Conservation (phyloP, 1,140 invertebrate genomes). For the Oryzaephilus surinamensis region DNA sequence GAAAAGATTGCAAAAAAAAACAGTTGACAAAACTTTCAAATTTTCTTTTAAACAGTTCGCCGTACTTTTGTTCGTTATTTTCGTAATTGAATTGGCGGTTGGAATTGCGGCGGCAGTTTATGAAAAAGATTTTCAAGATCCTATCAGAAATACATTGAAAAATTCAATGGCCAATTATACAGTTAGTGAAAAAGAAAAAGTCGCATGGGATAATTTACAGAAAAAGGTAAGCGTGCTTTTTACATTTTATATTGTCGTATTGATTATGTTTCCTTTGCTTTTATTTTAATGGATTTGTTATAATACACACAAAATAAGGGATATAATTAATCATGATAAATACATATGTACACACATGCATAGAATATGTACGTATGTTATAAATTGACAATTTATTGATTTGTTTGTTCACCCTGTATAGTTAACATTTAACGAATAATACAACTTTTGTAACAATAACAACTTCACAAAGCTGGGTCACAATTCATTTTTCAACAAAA, state of each 20-base stretch:
- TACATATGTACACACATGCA: too few relatives aligned
- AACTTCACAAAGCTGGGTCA: too few relatives aligned
- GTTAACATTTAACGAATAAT: too few relatives aligned
- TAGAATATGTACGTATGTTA: too few relatives aligned
- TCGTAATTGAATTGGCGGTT: slow-evolving; percentile 61
- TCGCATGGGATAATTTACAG: slow-evolving; percentile 52
- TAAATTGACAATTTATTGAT: too few relatives aligned
- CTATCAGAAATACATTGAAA: slow-evolving; percentile 41
- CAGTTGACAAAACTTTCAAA: background rate
- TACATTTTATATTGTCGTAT: background rate
- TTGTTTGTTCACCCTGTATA: too few relatives aligned
- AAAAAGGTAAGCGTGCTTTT: slow-evolving; percentile 36
- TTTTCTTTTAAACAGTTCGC: slow-evolving; percentile 49
- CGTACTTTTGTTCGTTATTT: slow-evolving; percentile 54
- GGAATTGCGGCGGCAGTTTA: slow-evolving; percentile 62
- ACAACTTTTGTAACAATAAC: too few relatives aligned
- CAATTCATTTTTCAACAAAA: too few relatives aligned
- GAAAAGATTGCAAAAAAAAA: slow-evolving; percentile 17
- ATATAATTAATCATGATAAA: too few relatives aligned
- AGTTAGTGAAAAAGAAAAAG: slow-evolving; percentile 37
- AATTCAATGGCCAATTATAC: slow-evolving; percentile 44
- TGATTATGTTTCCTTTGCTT: background rate
- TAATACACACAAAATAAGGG: background rate
- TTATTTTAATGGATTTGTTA: slow-evolving; percentile 1
- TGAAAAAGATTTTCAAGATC: slow-evolving; percentile 45